Evolutionary conservation across 2,797 vertebrate species (phyloP).

Genomic region (Furcifer pardalis): DNA sequence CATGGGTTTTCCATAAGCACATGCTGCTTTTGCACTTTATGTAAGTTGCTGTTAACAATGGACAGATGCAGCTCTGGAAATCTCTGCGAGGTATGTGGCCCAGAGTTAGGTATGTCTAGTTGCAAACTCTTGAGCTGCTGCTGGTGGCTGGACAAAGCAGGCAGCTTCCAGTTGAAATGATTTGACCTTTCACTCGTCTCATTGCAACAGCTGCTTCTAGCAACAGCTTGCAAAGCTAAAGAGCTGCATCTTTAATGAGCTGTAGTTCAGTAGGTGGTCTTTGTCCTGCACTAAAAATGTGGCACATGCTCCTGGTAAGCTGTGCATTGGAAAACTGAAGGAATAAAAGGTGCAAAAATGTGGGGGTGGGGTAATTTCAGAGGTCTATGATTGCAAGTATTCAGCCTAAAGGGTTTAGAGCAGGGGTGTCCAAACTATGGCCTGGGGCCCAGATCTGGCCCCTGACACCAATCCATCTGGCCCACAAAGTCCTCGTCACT

Average conservation of each 20-base stretch:
- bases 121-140: conserved; percentile 38
- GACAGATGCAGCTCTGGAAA: not conserved
- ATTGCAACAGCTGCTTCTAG: conserved; percentile 81
- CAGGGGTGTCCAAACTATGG: too few relatives aligned
- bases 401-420: not conserved
- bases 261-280: conserved; percentile 61
- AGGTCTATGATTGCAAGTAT: not conserved
- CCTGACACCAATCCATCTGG: too few relatives aligned
- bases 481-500: too few relatives aligned
- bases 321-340: conserved; percentile 17
- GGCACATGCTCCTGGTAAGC: conserved; percentile 13
- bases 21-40: not conserved
- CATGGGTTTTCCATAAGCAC: not conserved
- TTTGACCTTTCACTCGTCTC: conserved; percentile 72
- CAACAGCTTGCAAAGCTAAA: conserved; percentile 77
- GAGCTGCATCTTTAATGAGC: conserved; percentile 73
- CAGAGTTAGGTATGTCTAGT: not conserved
- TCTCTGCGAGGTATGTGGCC: conserved; percentile 21
- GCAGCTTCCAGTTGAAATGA: conserved; percentile 65
- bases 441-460: too few relatives aligned
- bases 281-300: conserved; percentile 56
- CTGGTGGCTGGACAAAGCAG: conserved; percentile 54
- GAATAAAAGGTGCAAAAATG: conserved; percentile 34
- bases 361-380: not conserved
- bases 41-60: not conserved